Evolutionary conservation across 1,140 invertebrate species (phyloP).

Genomic region (Sycophaga agraensis): DNA sequence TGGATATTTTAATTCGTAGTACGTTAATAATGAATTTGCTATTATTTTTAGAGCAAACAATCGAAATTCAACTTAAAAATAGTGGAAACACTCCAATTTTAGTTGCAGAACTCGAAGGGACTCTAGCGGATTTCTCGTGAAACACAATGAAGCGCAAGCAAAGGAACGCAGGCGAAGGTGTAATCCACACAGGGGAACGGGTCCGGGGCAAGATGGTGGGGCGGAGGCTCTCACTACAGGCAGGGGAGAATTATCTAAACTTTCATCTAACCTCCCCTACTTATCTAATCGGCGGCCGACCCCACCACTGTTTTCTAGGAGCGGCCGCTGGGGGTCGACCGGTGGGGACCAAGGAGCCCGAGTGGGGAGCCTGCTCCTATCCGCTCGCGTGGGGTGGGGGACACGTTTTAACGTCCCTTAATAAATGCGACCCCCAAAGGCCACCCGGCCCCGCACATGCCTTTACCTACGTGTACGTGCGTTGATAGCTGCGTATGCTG

Average conservation of each 20-base stretch:
- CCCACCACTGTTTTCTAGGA: slow-evolving; percentile 47
- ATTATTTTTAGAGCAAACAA: too few relatives aligned
- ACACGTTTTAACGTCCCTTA: slow-evolving; percentile 42
- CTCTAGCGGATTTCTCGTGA: not conserved
- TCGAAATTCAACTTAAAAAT: not conserved
- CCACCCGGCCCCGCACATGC: too few relatives aligned
- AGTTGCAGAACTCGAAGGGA: not conserved
- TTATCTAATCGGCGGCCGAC: slow-evolving; percentile 45
- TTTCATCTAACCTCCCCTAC: slow-evolving; percentile 53
- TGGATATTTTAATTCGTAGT: too few relatives aligned
- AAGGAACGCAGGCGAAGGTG: not conserved
- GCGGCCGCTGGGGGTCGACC: slow-evolving; percentile 36
- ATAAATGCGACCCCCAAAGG: slow-evolving; percentile 43
- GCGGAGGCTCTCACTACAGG: not conserved
- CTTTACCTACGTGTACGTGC: too few relatives aligned
- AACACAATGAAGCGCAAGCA: too few relatives aligned
- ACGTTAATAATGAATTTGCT: too few relatives aligned
- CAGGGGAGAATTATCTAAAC: slow-evolving; percentile 45
- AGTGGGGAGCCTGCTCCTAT: too few relatives aligned
- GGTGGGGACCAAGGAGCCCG: slow-evolving; percentile 36
- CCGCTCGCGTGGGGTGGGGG: too few relatives aligned
- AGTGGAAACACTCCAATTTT: not conserved
- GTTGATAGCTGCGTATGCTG: too few relatives aligned
- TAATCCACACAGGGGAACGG: not conserved
- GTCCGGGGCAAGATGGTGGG: not conserved